Base-by-base conservation (phyloP, 64 coral and sea anemone genomes). In the Pocillopora verrucosa region DNA sequence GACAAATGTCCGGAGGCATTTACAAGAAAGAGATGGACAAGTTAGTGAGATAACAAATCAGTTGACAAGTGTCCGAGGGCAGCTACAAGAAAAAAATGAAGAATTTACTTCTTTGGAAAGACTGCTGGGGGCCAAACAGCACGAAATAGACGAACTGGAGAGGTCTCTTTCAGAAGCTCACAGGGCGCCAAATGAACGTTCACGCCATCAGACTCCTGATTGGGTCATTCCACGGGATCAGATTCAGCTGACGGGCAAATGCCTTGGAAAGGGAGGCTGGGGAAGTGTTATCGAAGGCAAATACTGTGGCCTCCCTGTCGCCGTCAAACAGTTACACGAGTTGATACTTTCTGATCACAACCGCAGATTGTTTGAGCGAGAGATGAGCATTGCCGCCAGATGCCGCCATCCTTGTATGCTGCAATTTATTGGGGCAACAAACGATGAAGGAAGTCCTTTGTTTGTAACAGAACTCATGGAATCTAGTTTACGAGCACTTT, bases 211-310 rank as follows among this genome's bases (percentile, higher is more conserved):
- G 34, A 36, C 65, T 26, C 59, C 34, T 38, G 76, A 72, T 41
- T 82, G 58, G 56, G 65, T 92, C 1, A 67, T 83, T 69, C 4
- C 74, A n/a, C 87, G 92, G 16, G 36, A 83, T 17, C 86, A 93
- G 17, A 78, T 89, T 34, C 20, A 59, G 3, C 11, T 93, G 9
- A 45, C 41, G 6, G 41, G 6, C 2, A 45, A 45, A 45, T 45
- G 41, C 41, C n/a, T 93, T 59, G 41, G 41, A 3, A 45, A 6
- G 2, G 41, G 41, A 45, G 41, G 41, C 6, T 45, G 41, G 41
- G 41, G 41, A 45, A 45, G 6, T 45, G 41, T 45, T 10, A 14
- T 36, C 13, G 78, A 89, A 62, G 92, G 58, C 2, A 77, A 17
- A 58, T 45, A 45, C 6, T 45, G 41, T 45, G 41, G 41, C 41